Base-by-base conservation (phyloP, 2,113 vertebrate species). In the Pelecanoides urinatrix region DNA sequence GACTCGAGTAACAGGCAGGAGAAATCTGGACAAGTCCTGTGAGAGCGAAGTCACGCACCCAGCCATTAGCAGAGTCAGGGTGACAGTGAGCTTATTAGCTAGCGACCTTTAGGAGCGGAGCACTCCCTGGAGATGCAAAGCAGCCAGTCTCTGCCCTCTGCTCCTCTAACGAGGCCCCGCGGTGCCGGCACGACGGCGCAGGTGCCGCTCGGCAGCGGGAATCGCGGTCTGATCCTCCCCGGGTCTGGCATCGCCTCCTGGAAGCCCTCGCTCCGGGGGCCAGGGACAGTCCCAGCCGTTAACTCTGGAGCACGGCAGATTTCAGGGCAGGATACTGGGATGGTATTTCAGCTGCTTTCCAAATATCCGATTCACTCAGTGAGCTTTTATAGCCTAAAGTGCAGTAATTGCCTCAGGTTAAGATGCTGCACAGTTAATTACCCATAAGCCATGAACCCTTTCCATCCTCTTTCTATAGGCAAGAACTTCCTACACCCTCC, bases 191-290 rank as follows among this genome's bases (percentile, higher is more conserved):
- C 56, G 26, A 11, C 0, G 3, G 5, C 4, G 18, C 7, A 13
- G 0, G 3, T 8, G 5, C 47, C 7, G 27, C 30, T 0, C 40
- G 38, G 83, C 50, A 63, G 59, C 0, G 1, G 15, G 10, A 2
- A 0, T 6, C 1, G 0, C 45, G 7, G 20, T 0, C 29, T 6
- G 70, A 22, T 7, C 29, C 73, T 58, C 19, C n/a, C 30, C 27
- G 30, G 70, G 29, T 18, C 52, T 68, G 49, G 25, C 21, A 5
- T 1, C 34, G 7, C 16, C 61, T 15, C 58, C 20, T 19, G 1
- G 0, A 22, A 36, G 7, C 47, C 49, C 6, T 40, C 19, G 12
- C 49, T 38, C 11, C 27, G 7, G 36, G 5, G 16, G 4, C 16
- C n/a, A 44, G 6, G 0, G 50, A 11, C 17, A 18, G 25, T 9